A percentile compares a stretch with the other conserved stretches of the same genome.
These are phyloP conservation scores for Acanthisitta chloris DNA, from an alignment of 2,113 vertebrate genomes.

Conservation along the genomic window DNA sequence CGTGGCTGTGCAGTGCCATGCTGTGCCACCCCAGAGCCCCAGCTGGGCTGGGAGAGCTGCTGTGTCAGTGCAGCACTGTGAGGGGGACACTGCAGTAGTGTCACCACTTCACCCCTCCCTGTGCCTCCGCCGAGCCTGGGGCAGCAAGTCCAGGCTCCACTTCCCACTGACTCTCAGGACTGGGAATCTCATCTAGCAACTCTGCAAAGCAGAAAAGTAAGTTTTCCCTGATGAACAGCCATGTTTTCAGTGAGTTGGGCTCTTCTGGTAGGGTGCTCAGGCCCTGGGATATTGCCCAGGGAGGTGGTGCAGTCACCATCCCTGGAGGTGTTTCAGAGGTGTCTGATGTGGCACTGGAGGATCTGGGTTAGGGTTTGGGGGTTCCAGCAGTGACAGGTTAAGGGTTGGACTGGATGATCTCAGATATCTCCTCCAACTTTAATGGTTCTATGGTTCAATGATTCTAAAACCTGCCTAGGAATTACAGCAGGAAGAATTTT, in stretches of 20 bases:
- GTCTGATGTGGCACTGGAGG: too few species aligned
- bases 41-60: constrained; percentile 6
- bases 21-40: neutral
- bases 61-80: constrained; percentile 29
- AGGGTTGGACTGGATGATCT: too few species aligned
- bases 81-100: neutral
- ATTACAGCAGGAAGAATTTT: neutral
- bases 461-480: neutral
- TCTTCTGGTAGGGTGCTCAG: too few species aligned
- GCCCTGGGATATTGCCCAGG: too few species aligned
- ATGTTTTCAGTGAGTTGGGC: neutral
- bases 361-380: too few species aligned
- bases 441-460: too few species aligned
- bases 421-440: too few species aligned
- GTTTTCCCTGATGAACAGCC: neutral
- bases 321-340: too few species aligned
- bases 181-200: neutral
- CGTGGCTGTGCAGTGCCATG: neutral
- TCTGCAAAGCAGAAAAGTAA: neutral
- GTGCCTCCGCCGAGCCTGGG: neutral
- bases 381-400: too few species aligned
- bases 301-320: too few species aligned
- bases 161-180: neutral
- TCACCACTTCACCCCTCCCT: neutral
- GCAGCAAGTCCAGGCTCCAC: neutral